Evolutionary conservation across 2,888 invertebrate species (phyloP).

Genomic region (Orchesellides sinensis): DNA sequence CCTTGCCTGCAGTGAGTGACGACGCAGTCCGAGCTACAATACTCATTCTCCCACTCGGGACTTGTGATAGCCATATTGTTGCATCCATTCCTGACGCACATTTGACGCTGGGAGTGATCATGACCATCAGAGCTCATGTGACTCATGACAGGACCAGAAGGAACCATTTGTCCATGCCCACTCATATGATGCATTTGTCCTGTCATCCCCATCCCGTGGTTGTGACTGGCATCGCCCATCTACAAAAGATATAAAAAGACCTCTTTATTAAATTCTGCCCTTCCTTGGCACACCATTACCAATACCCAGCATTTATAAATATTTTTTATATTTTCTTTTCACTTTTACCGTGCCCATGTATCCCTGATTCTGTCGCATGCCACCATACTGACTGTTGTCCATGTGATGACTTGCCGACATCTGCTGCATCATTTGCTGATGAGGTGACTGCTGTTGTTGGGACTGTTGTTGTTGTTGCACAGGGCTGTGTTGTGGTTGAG

Average conservation of each 20-base stretch:
- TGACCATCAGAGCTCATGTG: conserved; percentile 71
- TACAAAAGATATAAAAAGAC: not conserved
- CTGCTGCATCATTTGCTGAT: conserved; percentile 70
- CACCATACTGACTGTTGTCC: conserved; percentile 71
- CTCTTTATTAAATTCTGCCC: not conserved
- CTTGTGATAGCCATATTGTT: conserved; percentile 78
- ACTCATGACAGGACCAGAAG: conserved; percentile 69
- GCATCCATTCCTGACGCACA: conserved; percentile 77
- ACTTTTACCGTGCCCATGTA: conserved; percentile 70
- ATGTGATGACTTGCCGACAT: conserved; percentile 70
- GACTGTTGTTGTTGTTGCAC: conserved; percentile 67
- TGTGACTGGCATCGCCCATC: conserved; percentile 70
- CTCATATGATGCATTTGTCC: conserved; percentile 71
- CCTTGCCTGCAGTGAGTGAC: conserved; percentile 79
- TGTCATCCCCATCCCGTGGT: conserved; percentile 68
- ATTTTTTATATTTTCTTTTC: no score
- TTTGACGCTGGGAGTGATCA: conserved; percentile 71
- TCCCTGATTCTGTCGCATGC: conserved; percentile 69
- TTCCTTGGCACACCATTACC: no score
- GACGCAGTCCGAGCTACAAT: conserved; percentile 79
- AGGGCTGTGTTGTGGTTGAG: conserved; percentile 53
- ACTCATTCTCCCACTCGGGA: conserved; percentile 79
- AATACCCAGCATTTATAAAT: no score
- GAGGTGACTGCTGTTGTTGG: conserved; percentile 60
- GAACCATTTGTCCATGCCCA: conserved; percentile 70